phyloP scores from a whole-genome alignment of 1,140 invertebrate genomes.

The Cepaea nemoralis region DNA sequence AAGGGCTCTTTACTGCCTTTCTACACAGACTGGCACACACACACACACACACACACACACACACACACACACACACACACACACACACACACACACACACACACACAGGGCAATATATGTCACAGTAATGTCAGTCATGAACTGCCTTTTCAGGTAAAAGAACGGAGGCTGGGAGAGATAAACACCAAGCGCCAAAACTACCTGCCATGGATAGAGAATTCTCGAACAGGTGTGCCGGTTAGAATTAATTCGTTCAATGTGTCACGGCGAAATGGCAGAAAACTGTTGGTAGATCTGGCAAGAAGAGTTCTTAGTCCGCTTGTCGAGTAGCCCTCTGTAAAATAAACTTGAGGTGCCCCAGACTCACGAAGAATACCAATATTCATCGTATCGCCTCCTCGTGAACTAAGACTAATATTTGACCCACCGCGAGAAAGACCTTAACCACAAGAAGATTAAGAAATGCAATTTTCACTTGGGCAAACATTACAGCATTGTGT shows the following conservation, averaged over 20 bases:
- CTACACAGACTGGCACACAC: too few species aligned
- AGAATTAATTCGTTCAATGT: not conserved
- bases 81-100: too few species aligned
- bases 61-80: too few species aligned
- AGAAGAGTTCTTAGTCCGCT: not conserved
- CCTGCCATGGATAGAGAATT: not conserved
- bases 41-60: too few species aligned
- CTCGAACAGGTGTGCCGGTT: slow-evolving; percentile 11
- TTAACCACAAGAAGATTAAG: not conserved
- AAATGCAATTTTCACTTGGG: not conserved
- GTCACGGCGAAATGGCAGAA: not conserved
- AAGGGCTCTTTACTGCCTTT: too few species aligned
- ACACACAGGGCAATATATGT: too few species aligned
- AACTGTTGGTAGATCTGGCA: not conserved
- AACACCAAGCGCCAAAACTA: not conserved
- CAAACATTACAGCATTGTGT: slow-evolving; percentile 1
- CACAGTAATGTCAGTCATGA: too few species aligned
- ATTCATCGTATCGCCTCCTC: not conserved
- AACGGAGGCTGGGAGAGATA: not conserved
- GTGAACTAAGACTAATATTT: not conserved
- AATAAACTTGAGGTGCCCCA: not conserved
- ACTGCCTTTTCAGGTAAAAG: too few species aligned
- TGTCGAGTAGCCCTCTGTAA: not conserved
- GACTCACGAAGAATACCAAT: not conserved
- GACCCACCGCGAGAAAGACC: not conserved